Conservation (phyloP, 2,113 vertebrate genomes). For the Ictidomys tridecemlineatus region DNA sequence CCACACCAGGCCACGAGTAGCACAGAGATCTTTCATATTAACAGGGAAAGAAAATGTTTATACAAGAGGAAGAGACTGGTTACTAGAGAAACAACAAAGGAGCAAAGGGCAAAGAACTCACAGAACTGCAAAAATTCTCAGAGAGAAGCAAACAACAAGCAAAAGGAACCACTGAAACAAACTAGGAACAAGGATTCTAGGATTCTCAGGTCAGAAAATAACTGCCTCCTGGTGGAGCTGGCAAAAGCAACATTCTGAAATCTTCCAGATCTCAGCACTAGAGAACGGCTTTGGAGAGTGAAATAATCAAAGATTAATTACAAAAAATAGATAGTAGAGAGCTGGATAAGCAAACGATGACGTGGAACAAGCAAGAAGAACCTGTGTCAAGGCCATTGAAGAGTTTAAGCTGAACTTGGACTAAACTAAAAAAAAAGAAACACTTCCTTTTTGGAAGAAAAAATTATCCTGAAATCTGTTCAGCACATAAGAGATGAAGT, state of each 20-base stretch:
- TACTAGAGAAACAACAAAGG: background rate
- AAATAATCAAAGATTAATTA: background rate
- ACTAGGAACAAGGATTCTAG: background rate
- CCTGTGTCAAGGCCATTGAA: slow-evolving; percentile 94
- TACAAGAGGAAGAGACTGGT: background rate
- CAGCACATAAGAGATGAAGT: slow-evolving; percentile 95
- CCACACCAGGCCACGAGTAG: background rate
- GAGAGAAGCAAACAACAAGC: background rate
- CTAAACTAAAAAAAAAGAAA: slow-evolving; percentile 94
- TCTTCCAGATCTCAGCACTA: background rate
- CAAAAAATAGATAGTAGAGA: background rate
- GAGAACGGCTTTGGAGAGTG: background rate
- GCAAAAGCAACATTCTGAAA: background rate
- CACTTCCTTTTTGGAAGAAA: slow-evolving; percentile 92
- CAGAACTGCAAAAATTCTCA: background rate
- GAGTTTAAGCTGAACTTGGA: slow-evolving; percentile 94
- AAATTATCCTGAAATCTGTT: slow-evolving; percentile 92
- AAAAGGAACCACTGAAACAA: background rate
- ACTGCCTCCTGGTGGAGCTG: background rate
- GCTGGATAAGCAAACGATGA: background rate
- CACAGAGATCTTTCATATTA: background rate
- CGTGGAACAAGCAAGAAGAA: slow-evolving; percentile 70
- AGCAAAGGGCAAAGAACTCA: background rate
- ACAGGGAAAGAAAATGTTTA: background rate
- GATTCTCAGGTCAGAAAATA: background rate